Evolutionary conservation across 2,797 vertebrate species (phyloP).

Genomic region (Chlorospingus flavigularis): DNA sequence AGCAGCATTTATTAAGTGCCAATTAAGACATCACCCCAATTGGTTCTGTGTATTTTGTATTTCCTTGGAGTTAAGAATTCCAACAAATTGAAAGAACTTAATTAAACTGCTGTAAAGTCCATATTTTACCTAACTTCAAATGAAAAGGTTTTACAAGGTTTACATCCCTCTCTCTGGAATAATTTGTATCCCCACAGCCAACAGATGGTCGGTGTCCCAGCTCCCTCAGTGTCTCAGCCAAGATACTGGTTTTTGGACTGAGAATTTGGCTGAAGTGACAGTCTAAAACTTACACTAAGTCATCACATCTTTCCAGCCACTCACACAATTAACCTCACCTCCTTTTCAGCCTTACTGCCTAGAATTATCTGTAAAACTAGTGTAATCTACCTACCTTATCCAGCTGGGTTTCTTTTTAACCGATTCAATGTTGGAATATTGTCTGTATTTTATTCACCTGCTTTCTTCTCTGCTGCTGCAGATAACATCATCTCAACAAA

Average conservation of each 20-base stretch:
- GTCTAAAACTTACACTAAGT: background rate
- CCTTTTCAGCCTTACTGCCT: background rate
- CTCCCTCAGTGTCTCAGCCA: background rate
- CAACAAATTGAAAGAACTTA: background rate
- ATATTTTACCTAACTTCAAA: background rate
- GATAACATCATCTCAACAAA: background rate
- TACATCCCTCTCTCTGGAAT: background rate
- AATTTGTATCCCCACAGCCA: background rate
- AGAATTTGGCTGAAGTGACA: background rate
- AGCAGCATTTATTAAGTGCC: background rate
- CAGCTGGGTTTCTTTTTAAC: background rate
- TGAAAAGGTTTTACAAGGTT: background rate
- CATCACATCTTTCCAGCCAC: background rate
- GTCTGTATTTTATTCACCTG: background rate
- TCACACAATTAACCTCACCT: background rate
- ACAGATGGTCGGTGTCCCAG: background rate
- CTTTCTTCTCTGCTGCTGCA: background rate
- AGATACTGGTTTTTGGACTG: background rate
- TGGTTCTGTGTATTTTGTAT: background rate
- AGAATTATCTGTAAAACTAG: background rate
- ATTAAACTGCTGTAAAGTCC: background rate
- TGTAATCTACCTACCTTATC: background rate
- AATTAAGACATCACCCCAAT: background rate
- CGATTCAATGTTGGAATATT: background rate
- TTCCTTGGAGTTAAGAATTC: background rate